Evolutionary conservation across 2,113 vertebrate species (phyloP).

Genomic region (Coptodon bakossiorum): DNA sequence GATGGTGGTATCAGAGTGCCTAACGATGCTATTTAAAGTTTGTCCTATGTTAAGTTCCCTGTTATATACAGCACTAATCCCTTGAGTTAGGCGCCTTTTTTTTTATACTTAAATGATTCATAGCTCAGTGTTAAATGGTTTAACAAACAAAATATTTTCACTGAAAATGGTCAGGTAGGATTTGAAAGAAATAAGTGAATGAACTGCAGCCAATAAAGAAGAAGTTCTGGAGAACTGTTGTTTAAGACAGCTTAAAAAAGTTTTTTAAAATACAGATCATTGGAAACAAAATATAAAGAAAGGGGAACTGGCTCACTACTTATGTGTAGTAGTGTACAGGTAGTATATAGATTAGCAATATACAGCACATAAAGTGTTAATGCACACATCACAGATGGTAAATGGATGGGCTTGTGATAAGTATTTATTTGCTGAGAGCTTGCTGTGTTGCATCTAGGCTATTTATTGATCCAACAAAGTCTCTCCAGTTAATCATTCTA

Average conservation of each 20-base stretch:
- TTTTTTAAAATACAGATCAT: background rate
- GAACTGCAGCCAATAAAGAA: background rate
- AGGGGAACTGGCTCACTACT: rapidly evolving
- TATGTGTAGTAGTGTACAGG: background rate
- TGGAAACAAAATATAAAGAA: background rate
- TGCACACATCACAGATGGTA: background rate
- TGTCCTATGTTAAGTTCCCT: background rate
- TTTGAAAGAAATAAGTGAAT: background rate
- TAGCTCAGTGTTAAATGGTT: background rate
- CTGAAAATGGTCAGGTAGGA: background rate
- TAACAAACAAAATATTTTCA: background rate
- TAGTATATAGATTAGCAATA: background rate
- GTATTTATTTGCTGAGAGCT: background rate
- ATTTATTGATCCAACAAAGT: background rate
- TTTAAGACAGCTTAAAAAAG: background rate
- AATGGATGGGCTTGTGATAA: background rate
- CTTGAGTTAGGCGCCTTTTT: background rate
- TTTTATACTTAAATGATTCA: background rate
- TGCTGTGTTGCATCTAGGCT: background rate
- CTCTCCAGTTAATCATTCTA: background rate
- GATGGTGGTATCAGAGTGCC: background rate
- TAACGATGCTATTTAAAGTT: background rate
- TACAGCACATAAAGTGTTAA: background rate
- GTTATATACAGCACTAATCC: background rate
- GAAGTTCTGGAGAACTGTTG: background rate